phyloP scores from a whole-genome alignment of 1,140 invertebrate genomes.

The Apis florea region DNA sequence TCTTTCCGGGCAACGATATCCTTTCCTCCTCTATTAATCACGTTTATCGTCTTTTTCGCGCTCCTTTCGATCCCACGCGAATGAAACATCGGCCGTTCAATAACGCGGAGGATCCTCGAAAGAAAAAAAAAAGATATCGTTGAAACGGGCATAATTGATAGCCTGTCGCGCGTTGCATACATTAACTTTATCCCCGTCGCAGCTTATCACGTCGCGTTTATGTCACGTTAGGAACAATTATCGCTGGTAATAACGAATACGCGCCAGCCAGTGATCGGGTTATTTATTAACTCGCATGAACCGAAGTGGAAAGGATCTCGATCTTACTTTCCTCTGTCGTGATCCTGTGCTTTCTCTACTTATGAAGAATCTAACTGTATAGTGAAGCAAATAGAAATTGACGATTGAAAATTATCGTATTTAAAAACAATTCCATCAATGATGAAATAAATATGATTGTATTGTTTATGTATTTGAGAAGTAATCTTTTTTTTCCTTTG shows the following conservation, averaged over 20 bases:
- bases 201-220: constrained; percentile 5
- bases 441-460: too few species aligned
- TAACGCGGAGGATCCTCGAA: constrained; percentile 11
- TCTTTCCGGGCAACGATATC: constrained; percentile 44
- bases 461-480: too few species aligned
- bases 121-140: constrained; percentile 1
- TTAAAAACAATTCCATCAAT: too few species aligned
- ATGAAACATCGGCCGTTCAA: constrained; percentile 14
- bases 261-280: too few species aligned
- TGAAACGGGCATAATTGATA: constrained; percentile 39
- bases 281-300: too few species aligned
- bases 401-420: too few species aligned
- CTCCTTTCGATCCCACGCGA: constrained; percentile 14
- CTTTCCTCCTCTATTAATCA: constrained; percentile 47
- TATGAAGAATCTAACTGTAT: too few species aligned
- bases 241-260: not conserved
- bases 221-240: constrained; percentile 5
- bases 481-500: too few species aligned
- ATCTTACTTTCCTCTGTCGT: not conserved
- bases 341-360: too few species aligned
- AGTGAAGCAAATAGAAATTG: too few species aligned
- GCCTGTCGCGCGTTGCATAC: constrained; percentile 14
- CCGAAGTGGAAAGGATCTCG: too few species aligned
- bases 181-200: constrained; percentile 8
- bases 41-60: constrained; percentile 34